Evolutionary conservation across 2,888 invertebrate genomes (phyloP), one percentile per base, ranked within the genome.

Genomic region (Orgyia antiqua): DNA sequence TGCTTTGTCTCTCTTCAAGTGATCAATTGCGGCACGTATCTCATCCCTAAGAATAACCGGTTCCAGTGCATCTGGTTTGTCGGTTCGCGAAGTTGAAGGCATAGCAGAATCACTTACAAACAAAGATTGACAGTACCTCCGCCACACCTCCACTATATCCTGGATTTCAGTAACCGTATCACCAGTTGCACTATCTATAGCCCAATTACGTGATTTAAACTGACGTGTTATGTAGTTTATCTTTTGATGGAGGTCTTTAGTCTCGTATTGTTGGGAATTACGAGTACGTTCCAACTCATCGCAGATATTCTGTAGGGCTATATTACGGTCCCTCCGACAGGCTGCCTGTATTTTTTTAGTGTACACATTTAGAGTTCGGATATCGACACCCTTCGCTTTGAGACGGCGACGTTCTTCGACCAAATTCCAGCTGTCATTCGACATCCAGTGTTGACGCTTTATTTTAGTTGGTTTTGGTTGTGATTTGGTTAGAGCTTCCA

Each of bases 1-100:
- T 17, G 33, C 13, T 21, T 11, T 11, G 21, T 27, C 8, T 11
- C 28, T 18, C 12, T 28, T 20, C n/a, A 20, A n/a, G 19, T 20
- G 19, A 20, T 20, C n/a, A 20, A 20, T 20, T 8, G 19, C 19
- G 19, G 19, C 19, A 7, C 19, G 19, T 7, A 20, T n/a, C n/a
- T 20, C 19, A 20, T n/a, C n/a, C n/a, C n/a, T 20, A 3, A 20
- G n/a, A n/a, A 20, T 20, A 3, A 3, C 3, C 7, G 19, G 19
- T 20, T 20, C 19, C 3, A 7, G 4, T 3, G 2, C 10, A 10
- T 2, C 15, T 15, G 4, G 4, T 3, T 9, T 2, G 10, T 19
- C 6, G n/a, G 19, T 10, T 4, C 2, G 4, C 2, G 4, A 21
- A 2, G 10, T 3, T 3, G n/a, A 10, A 4, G 8, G 2, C n/a